phyloP scores from a whole-genome alignment of 2,888 invertebrate genomes.

The Luperina testacea region DNA sequence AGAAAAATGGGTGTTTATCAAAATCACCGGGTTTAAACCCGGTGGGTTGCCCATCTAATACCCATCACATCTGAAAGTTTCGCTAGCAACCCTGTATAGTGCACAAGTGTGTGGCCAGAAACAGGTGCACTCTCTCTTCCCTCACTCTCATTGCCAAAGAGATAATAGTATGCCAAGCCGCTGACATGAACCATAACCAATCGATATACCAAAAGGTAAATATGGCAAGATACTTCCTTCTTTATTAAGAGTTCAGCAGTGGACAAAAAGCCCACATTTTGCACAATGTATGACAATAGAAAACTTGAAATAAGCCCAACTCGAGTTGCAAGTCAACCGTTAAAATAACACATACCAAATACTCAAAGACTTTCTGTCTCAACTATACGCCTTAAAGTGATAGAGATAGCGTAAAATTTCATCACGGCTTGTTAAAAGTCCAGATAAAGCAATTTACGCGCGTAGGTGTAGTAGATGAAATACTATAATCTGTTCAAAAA shows the following conservation, averaged over 20 bases:
- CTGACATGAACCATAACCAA: background rate
- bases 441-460: constrained; percentile 17
- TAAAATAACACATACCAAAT: constrained; percentile 11
- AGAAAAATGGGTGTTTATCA: too few species aligned
- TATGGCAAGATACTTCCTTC: background rate
- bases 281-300: background rate
- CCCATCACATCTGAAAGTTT: too few species aligned
- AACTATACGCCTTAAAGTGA: background rate
- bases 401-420: background rate
- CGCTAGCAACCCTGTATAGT: too few species aligned
- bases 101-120: too few species aligned
- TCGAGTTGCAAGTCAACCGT: background rate
- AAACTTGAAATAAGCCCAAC: background rate
- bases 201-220: background rate
- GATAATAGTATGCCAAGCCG: too few species aligned
- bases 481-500: background rate
- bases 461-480: background rate
- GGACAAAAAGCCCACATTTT: background rate
- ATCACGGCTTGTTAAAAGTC: background rate
- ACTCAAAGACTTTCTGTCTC: background rate
- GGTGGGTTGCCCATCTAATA: too few species aligned
- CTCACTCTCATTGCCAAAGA: too few species aligned
- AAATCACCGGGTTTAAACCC: too few species aligned
- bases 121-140: too few species aligned
- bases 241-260: background rate